phyloP scores from a whole-genome alignment of 2,797 vertebrate genomes.

The Paratrypauchen microcephalus region DNA sequence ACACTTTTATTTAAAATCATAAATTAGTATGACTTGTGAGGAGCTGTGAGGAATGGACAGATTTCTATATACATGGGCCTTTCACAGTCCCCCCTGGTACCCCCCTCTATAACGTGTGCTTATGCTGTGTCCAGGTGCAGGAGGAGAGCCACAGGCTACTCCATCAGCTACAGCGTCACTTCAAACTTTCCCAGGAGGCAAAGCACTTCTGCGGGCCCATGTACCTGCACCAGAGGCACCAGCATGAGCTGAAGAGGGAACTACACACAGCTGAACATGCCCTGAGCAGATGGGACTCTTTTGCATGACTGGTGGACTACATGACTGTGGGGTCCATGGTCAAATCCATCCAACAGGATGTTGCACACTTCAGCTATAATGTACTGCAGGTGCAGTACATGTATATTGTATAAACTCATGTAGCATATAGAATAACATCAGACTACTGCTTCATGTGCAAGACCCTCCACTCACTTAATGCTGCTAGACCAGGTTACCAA shows the following conservation, averaged over 20 bases:
- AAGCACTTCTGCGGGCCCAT: constrained; percentile 50
- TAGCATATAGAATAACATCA: too few relatives aligned
- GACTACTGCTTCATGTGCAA: too few relatives aligned
- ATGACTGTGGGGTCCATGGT: constrained; percentile 79
- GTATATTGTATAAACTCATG: too few relatives aligned
- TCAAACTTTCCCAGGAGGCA: constrained; percentile 52
- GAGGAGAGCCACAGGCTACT: constrained; percentile 70
- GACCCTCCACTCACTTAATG: too few relatives aligned
- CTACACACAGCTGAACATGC: constrained; percentile 55
- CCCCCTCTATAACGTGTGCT: not conserved
- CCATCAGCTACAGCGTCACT: constrained; percentile 66
- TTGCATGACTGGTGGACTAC: constrained; percentile 75
- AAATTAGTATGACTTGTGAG: too few relatives aligned
- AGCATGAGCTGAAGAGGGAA: constrained; percentile 53
- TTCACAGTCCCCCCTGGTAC: too few relatives aligned
- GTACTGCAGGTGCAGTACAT: constrained; percentile 77
- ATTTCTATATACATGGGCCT: too few relatives aligned
- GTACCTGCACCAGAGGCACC: constrained; percentile 55
- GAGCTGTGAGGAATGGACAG: too few relatives aligned
- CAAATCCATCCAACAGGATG: constrained; percentile 63
- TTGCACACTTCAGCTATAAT: constrained; percentile 63
- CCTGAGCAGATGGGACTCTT: constrained; percentile 69
- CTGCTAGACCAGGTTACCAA: too few relatives aligned
- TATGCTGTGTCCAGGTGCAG: constrained; percentile 71
- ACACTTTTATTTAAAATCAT: too few relatives aligned